phyloP scores from a whole-genome alignment of 2,113 vertebrate genomes.

The Pelmatolapia mariae region DNA sequence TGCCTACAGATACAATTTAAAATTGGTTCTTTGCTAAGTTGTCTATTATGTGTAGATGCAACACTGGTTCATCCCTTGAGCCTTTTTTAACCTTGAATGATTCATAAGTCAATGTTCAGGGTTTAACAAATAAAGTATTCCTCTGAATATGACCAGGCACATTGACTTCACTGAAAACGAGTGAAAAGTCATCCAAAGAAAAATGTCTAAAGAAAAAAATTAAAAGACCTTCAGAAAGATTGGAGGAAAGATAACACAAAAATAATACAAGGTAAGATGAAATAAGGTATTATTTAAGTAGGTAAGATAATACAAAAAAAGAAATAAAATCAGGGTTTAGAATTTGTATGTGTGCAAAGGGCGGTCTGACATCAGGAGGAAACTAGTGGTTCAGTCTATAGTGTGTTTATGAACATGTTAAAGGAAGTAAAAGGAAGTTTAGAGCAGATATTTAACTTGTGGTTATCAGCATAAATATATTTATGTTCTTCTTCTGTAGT shows the following conservation, averaged over 20 bases:
- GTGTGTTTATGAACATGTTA: background rate
- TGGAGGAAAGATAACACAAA: background rate
- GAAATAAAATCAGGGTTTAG: background rate
- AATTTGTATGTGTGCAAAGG: background rate
- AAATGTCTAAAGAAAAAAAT: background rate
- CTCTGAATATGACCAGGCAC: background rate
- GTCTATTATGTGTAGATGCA: background rate
- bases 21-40: background rate
- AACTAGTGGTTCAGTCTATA: background rate
- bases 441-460: background rate
- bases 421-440: background rate
- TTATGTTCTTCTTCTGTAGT: background rate
- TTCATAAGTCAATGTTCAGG: background rate
- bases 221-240: background rate
- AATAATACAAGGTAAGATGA: background rate
- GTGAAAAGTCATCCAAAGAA: background rate
- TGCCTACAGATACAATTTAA: background rate
- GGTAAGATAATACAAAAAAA: background rate
- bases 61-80: background rate
- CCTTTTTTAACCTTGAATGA: background rate
- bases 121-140: background rate
- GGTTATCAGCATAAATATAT: background rate
- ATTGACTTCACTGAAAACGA: background rate
- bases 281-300: background rate
- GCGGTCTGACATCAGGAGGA: background rate